Base-by-base conservation (phyloP, 2,797 vertebrate genomes). In the Synanceia verrucosa region DNA sequence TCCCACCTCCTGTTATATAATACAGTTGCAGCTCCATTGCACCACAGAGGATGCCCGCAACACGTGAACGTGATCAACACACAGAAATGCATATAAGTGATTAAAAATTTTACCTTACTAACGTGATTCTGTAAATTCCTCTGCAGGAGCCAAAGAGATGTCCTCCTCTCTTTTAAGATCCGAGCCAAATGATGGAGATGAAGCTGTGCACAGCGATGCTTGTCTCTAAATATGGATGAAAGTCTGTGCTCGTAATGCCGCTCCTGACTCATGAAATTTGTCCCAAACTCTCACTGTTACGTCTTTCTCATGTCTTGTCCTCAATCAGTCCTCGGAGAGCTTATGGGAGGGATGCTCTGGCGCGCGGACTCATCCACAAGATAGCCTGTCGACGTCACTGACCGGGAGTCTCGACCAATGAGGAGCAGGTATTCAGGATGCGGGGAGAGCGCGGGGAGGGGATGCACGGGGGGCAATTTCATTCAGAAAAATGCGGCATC, bases 401-500 rank as follows among this genome's bases (percentile, higher is more conserved):
- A 81, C 78, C 81, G 84, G 79, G 66, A 43, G 19, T 36, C 63
- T 85, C 76, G 77, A 77, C 93, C 94, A 94, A 94, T 94, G 63
- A 83, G 78, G 55, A 14, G 65, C 34, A 60, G 14, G 63, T 39
- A 13, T 60, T 76, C 46, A 50, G 56, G 81, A 77, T 75, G 76
- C 73, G 37, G 71, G 53, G 55, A 47, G 58, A 24, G 29, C 9
- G 6, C n/a, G n/a, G 58, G 70, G 64, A 14, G 75, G 67, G 73
- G 34, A 4, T 24, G 77, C 28, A 29, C 12, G 39, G 76, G 90
- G 87, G 87, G 92, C 94, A 89, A 92, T 94, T 95, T 93, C 94
- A 95, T 95, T 95, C 94, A 95, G 91, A 95, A 95, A 94, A 95
- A 94, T 94, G 90, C 94, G 93, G 94, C 94, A 95, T 88, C 89